phyloP scores from a whole-genome alignment of 2,113 vertebrate species.

The Sitta europaea region DNA sequence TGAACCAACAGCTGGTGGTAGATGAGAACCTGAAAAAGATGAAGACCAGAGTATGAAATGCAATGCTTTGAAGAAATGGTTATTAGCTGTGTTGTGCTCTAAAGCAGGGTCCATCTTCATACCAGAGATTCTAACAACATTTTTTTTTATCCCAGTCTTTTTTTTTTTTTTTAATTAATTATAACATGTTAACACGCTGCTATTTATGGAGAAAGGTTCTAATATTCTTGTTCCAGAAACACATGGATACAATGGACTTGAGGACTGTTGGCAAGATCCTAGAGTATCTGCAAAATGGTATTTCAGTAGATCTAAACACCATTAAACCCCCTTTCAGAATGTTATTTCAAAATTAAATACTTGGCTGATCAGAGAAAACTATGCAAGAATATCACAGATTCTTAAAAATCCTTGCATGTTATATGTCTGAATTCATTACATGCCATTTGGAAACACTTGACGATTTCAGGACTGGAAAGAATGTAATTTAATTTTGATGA shows the following conservation, averaged over 20 bases:
- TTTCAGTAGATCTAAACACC: background rate
- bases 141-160: background rate
- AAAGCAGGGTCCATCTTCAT: background rate
- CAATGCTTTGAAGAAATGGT: background rate
- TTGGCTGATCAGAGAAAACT: background rate
- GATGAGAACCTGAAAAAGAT: background rate
- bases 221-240: background rate
- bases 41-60: background rate
- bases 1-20: background rate
- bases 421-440: background rate
- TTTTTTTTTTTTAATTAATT: background rate
- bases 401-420: background rate
- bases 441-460: background rate
- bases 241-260: background rate
- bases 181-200: background rate
- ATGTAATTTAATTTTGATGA: slow-evolving; percentile 11
- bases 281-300: background rate
- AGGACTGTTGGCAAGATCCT: background rate
- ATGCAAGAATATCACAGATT: background rate
- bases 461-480: background rate
- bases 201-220: background rate
- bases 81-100: background rate
- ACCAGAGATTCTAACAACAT: background rate
- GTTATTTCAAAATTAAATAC: background rate
- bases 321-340: background rate